Evolutionary conservation across 2,113 vertebrate genomes (phyloP).

Genomic region (Prinia subflava): DNA sequence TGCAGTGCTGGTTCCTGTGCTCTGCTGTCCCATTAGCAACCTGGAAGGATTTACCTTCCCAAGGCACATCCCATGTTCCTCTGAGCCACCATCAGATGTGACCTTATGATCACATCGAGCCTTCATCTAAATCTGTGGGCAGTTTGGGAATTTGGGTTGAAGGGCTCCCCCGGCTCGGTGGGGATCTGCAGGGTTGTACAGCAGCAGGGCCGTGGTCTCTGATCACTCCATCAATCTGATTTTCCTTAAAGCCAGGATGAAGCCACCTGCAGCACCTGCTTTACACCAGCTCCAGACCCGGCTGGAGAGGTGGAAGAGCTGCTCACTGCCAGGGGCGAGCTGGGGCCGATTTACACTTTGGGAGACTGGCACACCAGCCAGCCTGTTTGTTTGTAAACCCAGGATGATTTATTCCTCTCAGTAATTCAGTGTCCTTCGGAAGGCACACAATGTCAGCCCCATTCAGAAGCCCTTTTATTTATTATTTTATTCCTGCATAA

Average conservation of each 20-base stretch:
- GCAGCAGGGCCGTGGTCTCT: not conserved
- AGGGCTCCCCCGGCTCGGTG: fast-evolving
- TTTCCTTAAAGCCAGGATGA: not conserved
- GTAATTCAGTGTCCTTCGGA: not conserved
- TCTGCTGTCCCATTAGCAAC: fast-evolving
- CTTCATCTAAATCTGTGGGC: not conserved
- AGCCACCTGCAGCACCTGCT: not conserved
- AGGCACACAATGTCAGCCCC: not conserved
- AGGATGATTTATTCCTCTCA: not conserved
- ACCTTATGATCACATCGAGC: fast-evolving
- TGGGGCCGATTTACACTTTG: not conserved
- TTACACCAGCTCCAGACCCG: not conserved
- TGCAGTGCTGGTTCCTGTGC: not conserved
- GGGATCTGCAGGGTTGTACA: fast-evolving
- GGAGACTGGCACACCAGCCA: not conserved
- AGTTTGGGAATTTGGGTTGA: not conserved
- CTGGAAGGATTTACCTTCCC: not conserved
- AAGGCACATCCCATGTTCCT: fast-evolving
- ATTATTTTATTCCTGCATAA: constrained; percentile 35
- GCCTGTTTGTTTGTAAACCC: not conserved
- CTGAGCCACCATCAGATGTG: not conserved
- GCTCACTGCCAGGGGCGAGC: not conserved
- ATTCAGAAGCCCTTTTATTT: constrained; percentile 30
- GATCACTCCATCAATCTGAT: not conserved
- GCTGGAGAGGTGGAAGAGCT: not conserved